Base-by-base conservation (phyloP, 2,888 invertebrate genomes). In the Lasioglossum calceatum region DNA sequence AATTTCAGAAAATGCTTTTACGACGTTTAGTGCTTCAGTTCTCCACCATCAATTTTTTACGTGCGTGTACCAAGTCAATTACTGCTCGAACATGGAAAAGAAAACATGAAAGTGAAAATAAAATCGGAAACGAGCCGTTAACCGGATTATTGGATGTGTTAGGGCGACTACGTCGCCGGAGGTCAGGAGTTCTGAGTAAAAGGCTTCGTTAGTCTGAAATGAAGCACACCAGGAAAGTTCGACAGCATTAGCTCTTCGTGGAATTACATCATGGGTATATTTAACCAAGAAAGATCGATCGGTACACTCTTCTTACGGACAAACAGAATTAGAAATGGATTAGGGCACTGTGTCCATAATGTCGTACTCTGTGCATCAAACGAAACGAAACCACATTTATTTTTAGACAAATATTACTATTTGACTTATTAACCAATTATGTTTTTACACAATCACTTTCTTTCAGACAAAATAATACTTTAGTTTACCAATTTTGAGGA, bases 171-270 rank as follows among this genome's bases (percentile, higher is more conserved):
- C 86, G 77, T 81, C 77, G 70, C 61, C 77, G 74, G 77, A 84
- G 85, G 85, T 85, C 77, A 79, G 79, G 47, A 86, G 77, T 81
- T 86, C 80, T 77, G 77, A 77, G 86, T 86, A 86, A 81, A 86
- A 81, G 81, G 86, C 77, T 86, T 86, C 86, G 77, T 86, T 86
- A 81, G 77, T 86, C 70, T 72, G 74, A 86, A 86, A 86, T 64
- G 77, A 81, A 86, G 81, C 81, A 85, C 77, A 74, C 70, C 73
- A 76, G 86, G 76, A 75, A 86, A 86, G 86, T 86, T 86, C 86
- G 77, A 85, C 85, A 86, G 80, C 64, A 77, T 86, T 81, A 81
- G 77, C 27, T 86, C 54, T 86, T 86, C 86, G 71, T 71, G 74
- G 86, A 86, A 86, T 75, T 75, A 54, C 71, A 76, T 79, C 75